A percentile compares a stretch with the other conserved stretches of the same genome.
Conservation (phyloP, 2,113 vertebrate species). For the Chaetops frenatus region DNA sequence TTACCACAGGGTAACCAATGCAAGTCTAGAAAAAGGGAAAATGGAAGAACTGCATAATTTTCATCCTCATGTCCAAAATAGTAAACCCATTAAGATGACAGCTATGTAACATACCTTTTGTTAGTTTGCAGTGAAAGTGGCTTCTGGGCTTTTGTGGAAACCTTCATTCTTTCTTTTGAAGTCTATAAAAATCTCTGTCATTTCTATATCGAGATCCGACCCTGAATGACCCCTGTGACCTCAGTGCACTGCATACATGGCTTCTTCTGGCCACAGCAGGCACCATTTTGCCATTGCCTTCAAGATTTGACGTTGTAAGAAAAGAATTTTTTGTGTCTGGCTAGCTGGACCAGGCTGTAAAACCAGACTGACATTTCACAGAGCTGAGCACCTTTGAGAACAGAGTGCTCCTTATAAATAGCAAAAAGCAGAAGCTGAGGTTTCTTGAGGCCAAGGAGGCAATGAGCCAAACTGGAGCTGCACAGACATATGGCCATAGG, state of each 20-base stretch:
- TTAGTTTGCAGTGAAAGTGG: not conserved
- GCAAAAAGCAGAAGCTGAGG: not conserved
- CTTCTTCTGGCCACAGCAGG: not conserved
- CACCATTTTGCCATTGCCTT: not conserved
- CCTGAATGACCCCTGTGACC: not conserved
- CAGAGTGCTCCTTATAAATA: not conserved
- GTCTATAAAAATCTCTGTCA: conserved; percentile 19
- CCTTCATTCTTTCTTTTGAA: conserved; percentile 10
- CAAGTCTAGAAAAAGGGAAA: not conserved
- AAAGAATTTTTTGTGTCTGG: not conserved
- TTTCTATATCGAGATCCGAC: not conserved
- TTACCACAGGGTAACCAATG: not conserved
- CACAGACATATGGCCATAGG: not conserved
- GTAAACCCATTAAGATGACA: not conserved
- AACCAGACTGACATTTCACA: not conserved
- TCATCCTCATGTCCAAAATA: not conserved
- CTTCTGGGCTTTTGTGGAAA: conserved; percentile 23
- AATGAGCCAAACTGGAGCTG: not conserved
- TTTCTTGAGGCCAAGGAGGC: not conserved
- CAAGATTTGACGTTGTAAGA: not conserved
- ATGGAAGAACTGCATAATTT: conserved; percentile 19
- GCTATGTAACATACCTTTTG: not conserved
- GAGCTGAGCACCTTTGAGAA: not conserved
- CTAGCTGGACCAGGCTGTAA: not conserved
- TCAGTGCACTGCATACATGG: not conserved